Conservation (phyloP, 2,113 vertebrate species). For the Nestor notabilis region DNA sequence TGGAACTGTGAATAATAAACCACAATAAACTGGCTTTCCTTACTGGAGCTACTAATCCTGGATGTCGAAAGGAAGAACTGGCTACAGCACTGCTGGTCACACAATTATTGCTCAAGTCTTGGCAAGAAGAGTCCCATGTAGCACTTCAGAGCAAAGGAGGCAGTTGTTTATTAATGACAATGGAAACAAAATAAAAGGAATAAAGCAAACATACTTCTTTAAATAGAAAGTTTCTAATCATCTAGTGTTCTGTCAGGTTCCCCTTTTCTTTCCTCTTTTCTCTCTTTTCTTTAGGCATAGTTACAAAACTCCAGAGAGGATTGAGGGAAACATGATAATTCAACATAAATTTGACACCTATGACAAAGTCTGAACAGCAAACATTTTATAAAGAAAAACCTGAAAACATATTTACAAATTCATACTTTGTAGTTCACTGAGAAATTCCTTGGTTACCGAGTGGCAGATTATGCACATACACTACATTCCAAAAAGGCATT, state of each 20-base stretch:
- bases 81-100: not conserved
- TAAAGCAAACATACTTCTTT: constrained; percentile 16
- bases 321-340: constrained; percentile 51
- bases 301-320: constrained; percentile 57
- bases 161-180: constrained; percentile 48
- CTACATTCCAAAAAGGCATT: constrained; percentile 63
- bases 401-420: constrained; percentile 72
- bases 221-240: constrained; percentile 13
- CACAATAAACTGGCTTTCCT: not conserved
- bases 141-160: not conserved
- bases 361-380: constrained; percentile 64
- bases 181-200: not conserved
- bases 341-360: constrained; percentile 51
- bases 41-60: not conserved
- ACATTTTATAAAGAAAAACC: constrained; percentile 33
- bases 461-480: constrained; percentile 8
- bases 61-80: not conserved
- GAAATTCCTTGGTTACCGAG: constrained; percentile 28
- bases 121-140: not conserved
- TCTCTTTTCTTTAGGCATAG: not conserved
- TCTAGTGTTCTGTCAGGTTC: not conserved
- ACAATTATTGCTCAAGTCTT: not conserved
- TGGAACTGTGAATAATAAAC: not conserved
- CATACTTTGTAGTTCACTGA: constrained; percentile 38
- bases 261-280: not conserved